phyloP scores from a whole-genome alignment of 2,113 vertebrate genomes.

The Syrrhaptes paradoxus region DNA sequence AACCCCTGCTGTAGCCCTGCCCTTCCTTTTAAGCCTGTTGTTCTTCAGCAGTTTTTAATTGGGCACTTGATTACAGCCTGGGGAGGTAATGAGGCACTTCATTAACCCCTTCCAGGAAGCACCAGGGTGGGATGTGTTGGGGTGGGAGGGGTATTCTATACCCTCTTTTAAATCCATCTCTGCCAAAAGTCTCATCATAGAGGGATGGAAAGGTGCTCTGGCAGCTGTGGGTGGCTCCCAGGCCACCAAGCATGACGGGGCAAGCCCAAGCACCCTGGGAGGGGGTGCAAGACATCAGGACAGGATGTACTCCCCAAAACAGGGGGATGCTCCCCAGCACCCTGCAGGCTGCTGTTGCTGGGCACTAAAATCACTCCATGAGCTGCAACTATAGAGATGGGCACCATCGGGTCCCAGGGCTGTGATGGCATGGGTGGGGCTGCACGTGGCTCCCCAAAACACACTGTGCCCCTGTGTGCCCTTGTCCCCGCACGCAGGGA shows the following conservation, averaged over 20 bases:
- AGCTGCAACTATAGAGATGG: background rate
- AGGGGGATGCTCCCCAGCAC: background rate
- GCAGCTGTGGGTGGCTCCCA: background rate
- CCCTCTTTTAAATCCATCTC: no score
- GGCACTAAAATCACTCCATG: background rate
- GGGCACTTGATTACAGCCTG: background rate
- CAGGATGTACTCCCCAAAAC: background rate
- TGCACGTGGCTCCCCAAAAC: background rate
- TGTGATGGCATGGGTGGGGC: fast-evolving
- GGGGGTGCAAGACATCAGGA: no score
- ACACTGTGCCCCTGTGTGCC: background rate
- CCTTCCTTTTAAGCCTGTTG: background rate
- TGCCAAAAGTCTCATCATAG: fast-evolving
- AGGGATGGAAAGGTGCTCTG: background rate
- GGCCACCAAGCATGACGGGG: background rate
- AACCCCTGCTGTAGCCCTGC: fast-evolving
- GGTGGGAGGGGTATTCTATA: background rate
- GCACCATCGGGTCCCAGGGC: background rate
- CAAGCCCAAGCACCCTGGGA: background rate
- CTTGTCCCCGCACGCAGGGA: fast-evolving
- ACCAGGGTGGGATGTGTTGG: background rate
- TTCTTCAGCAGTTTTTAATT: background rate
- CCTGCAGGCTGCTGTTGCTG: fast-evolving
- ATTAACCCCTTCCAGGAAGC: background rate
- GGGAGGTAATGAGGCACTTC: background rate